phyloP scores from a whole-genome alignment of 1,140 invertebrate species.

The Phymorhynchus buccinoides region DNA sequence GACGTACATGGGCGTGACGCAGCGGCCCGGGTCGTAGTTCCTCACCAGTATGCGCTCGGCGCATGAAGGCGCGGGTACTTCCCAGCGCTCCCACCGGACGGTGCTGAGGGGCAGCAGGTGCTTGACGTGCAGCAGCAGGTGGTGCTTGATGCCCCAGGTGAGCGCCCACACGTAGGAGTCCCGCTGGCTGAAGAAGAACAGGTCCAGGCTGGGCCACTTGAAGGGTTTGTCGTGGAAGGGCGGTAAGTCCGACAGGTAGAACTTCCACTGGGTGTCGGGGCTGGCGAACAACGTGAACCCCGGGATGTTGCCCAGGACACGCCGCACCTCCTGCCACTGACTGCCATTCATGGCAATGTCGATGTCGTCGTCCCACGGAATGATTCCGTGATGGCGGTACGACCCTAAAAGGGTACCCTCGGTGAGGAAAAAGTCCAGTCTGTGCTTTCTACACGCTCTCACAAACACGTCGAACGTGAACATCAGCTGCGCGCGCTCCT shows the following conservation, averaged over 20 bases:
- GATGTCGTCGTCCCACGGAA: constrained; percentile 69
- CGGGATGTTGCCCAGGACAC: constrained; percentile 42
- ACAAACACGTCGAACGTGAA: constrained; percentile 47
- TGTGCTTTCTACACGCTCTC: constrained; percentile 43
- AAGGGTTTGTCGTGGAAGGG: constrained; percentile 43
- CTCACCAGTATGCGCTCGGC: constrained; percentile 37
- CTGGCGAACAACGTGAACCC: constrained; percentile 44
- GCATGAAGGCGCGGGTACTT: constrained; percentile 55
- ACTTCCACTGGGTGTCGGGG: constrained; percentile 58
- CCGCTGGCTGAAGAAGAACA: constrained; percentile 66
- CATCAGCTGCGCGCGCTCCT: constrained; percentile 41
- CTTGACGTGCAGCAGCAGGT: constrained; percentile 49
- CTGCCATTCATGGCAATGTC: constrained; percentile 59
- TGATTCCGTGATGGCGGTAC: constrained; percentile 59
- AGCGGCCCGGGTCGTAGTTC: constrained; percentile 48
- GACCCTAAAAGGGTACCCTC: constrained; percentile 61
- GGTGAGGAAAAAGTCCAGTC: constrained; percentile 60
- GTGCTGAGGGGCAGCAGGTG: constrained; percentile 60
- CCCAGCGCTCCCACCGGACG: constrained; percentile 52
- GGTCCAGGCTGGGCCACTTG: constrained; percentile 66
- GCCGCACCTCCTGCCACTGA: constrained; percentile 44
- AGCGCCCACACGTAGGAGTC: constrained; percentile 64
- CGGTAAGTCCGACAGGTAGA: constrained; percentile 49
- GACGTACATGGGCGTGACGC: constrained; percentile 50
- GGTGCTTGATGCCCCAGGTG: constrained; percentile 46